Evolutionary conservation across 2,797 vertebrate genomes (phyloP), one percentile per base, ranked within the genome.

Genomic region (Poecile montanus): DNA sequence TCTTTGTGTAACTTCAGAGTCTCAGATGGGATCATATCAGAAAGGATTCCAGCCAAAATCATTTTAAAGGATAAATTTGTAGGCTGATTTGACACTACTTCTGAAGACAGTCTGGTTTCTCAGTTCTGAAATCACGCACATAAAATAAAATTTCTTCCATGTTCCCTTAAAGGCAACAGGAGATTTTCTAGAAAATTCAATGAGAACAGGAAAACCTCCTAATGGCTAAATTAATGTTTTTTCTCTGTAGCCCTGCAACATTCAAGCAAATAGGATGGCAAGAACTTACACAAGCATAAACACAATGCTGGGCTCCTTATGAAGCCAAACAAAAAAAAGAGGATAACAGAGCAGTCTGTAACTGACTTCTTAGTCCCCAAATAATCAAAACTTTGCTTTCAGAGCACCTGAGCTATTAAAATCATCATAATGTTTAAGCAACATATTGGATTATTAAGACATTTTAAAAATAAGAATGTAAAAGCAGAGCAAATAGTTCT

Each of bases 91-190:
- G 65, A 89, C 50, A 42, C 48, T 88, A 34, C 76, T 93, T 94
- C 75, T 75, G 66, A 50, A 91, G 86, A 67, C 67, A 84, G 78
- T 44, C 85, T 89, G 77, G 87, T 92, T 95, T 71, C 86, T 83
- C 75, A 42, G 72, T 48, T 95, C 86, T 80, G 75, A 92, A 90
- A 71, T 89, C 75, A 85, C 15, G 32, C 32, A 72, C 58, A 23
- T 74, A 4, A 68, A 58, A 60, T 32, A 74, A 80, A 57, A 77
- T 83, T 92, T 85, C 47, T 53, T 80, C 68, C 68, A 36, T 77
- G 27, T 83, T 92, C 72, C 65, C 19, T 62, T 77, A 54, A 85
- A 93, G n/a, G 34, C 72, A 83, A 62, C 25, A 57, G 36, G 16
- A 76, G 9, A 30, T 89, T 80, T 94, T 94, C 80, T 30, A 83